Evolutionary conservation across 2,113 vertebrate genomes (phyloP).

Genomic region (Perca fluviatilis): DNA sequence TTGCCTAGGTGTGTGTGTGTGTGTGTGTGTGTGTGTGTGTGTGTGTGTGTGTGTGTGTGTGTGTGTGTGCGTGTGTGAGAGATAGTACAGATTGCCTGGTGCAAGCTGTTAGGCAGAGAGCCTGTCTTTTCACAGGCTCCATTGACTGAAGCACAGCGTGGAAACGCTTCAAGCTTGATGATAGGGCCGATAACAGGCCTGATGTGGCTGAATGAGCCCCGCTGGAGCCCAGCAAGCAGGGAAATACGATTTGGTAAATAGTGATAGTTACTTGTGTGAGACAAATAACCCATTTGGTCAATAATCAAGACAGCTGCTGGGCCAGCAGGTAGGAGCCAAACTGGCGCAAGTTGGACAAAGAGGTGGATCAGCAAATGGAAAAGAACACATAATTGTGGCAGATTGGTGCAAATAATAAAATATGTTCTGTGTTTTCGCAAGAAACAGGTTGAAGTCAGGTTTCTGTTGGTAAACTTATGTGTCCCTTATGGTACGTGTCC

Average conservation of each 20-base stretch:
- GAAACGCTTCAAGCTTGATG: conserved; percentile 59
- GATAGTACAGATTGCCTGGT: conserved; percentile 57
- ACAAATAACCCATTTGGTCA: conserved; percentile 61
- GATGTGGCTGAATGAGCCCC: conserved; percentile 64
- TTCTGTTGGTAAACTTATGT: neutral
- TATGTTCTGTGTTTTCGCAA: neutral
- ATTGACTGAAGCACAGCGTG: conserved; percentile 66
- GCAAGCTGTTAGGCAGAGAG: conserved; percentile 61
- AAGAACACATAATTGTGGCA: neutral
- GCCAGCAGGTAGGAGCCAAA: conserved; percentile 25
- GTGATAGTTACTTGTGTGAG: conserved; percentile 59
- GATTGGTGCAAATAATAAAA: neutral
- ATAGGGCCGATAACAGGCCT: conserved; percentile 64
- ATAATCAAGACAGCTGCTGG: conserved; percentile 49
- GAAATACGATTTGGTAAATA: conserved; percentile 66
- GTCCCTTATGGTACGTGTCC: too few relatives aligned
- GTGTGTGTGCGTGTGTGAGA: conserved; percentile 40
- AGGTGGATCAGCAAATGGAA: conserved; percentile 17
- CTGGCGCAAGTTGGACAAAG: conserved; percentile 1
- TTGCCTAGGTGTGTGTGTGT: conserved; percentile 45
- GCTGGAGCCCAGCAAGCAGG: conserved; percentile 39
- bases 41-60: conserved; percentile 34
- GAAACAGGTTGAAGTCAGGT: neutral
- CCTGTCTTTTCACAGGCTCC: conserved; percentile 67
- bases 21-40: conserved; percentile 37